These are phyloP conservation scores for Delia radicum DNA, from an alignment of 1,140 invertebrate genomes.

Conservation along the genomic window DNA sequence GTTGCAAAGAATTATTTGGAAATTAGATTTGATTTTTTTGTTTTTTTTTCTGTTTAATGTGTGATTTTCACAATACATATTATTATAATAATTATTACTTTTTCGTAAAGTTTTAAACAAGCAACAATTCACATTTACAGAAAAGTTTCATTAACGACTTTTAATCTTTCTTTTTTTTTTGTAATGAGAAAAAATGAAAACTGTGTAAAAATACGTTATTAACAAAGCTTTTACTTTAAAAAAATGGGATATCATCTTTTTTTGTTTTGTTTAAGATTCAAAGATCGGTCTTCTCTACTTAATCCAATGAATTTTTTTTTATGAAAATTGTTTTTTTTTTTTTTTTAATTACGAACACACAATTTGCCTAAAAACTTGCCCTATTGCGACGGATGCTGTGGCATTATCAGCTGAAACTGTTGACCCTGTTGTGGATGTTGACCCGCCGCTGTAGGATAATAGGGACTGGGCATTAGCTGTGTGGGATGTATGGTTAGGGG, in stretches of 20 bases:
- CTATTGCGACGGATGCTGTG: conserved; percentile 52
- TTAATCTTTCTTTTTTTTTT: not conserved
- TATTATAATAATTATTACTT: not conserved
- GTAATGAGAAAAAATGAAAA: conserved; percentile 1
- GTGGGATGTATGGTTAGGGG: conserved; percentile 59
- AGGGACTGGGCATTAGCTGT: conserved; percentile 51
- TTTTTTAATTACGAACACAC: conserved; percentile 15
- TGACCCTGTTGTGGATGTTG: conserved; percentile 50
- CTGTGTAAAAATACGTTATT: not conserved
- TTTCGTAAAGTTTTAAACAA: not conserved
- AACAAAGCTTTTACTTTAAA: not conserved
- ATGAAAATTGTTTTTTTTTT: conserved; percentile 14
- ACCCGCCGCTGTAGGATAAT: conserved; percentile 44
- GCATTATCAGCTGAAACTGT: conserved; percentile 51
- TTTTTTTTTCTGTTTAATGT: conserved; percentile 17
- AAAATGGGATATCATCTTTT: not conserved
- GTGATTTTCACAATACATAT: conserved; percentile 12
- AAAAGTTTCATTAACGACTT: not conserved
- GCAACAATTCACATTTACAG: conserved; percentile 15
- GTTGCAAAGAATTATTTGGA: conserved; percentile 17
- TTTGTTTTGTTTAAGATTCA: not conserved
- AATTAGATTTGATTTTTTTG: conserved; percentile 16
- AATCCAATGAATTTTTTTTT: not conserved
- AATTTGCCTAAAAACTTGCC: conserved; percentile 18
- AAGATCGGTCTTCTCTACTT: not conserved